A percentile compares a stretch with the other conserved stretches of the same genome.
Conservation (phyloP, 1,140 invertebrate genomes). For the Holotrichia oblita region DNA sequence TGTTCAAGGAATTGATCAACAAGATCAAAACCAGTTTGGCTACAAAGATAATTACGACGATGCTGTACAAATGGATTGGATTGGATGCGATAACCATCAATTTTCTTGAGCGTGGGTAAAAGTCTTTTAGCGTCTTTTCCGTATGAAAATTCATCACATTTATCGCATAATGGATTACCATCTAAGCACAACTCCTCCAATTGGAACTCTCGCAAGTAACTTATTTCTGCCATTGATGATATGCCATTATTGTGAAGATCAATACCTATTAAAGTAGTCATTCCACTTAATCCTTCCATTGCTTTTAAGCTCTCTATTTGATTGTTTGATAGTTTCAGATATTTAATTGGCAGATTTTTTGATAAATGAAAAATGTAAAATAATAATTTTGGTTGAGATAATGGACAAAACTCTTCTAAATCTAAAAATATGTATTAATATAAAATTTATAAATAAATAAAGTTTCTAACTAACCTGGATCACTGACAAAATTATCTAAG, state of each 20-base stretch:
- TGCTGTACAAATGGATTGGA: conserved; percentile 67
- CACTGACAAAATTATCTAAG: conserved; percentile 62
- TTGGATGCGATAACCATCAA: conserved; percentile 72
- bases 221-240: conserved; percentile 69
- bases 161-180: conserved; percentile 82
- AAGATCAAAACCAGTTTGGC: conserved; percentile 70
- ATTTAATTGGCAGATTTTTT: no score
- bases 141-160: conserved; percentile 77
- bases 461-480: conserved; percentile 55
- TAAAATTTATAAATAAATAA: no score
- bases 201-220: conserved; percentile 72
- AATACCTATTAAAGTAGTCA: conserved; percentile 56
- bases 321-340: conserved; percentile 63
- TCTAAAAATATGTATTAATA: no score
- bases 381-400: conserved; percentile 63
- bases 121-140: conserved; percentile 67
- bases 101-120: conserved; percentile 52
- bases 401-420: conserved; percentile 62
- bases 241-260: conserved; percentile 70
- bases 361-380: conserved; percentile 63
- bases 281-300: conserved; percentile 58
- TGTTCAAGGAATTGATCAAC: no score
- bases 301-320: conserved; percentile 58
- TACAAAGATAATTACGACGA: conserved; percentile 73
- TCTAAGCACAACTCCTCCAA: conserved; percentile 78